Evolutionary conservation across 2,888 invertebrate species (phyloP), one percentile per base, ranked within the genome.

Genomic region (Agonopterix alstromeriana): DNA sequence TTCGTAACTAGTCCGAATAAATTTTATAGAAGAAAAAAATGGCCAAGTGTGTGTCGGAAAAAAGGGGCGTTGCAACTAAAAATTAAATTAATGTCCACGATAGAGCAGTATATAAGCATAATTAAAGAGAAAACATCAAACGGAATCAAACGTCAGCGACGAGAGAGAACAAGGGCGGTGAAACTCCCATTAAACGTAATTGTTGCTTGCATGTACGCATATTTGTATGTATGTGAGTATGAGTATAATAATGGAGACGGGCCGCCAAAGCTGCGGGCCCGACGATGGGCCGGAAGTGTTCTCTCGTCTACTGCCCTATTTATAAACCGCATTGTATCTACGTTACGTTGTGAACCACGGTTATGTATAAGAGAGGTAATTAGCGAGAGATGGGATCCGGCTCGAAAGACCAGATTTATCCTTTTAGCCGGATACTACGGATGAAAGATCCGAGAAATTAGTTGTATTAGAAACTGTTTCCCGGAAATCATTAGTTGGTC

Each of bases 301-400:
- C 73, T 74, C 72, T 69, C 75, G 67, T 73, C 73, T 60, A 70
- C 62, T 76, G 80, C 67, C 77, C 81, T 81, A 82, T 82, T 82
- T 79, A 81, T 77, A 76, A 60, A 53, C 56, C 57, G 43, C 47
- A 47, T 38, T 47, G 38, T 43, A 47, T 36, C 10, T 27, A 27
- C 5, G 27, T 27, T 27, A 27, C 27, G 27, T 27, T 27, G 27
- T 27, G 27, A 27, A 27, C 5, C 27, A 27, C 27, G 27, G 27
- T 27, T 27, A 27, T 27, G 27, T 27, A 12, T 45, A 35, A 8
- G 7, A 7, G 10, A 35, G 10, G 27, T 14, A 46, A 41, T 40
- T 46, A 46, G 27, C 27, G n/a, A 14, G 17, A 27, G 27, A 40
- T 27, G 14, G 41, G 14, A 41, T 35, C 17, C 35, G 36, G 41